A percentile compares a stretch with the other conserved stretches of the same genome.
Conservation (phyloP, 2,888 invertebrate genomes). For the Slavum lentiscoides region DNA sequence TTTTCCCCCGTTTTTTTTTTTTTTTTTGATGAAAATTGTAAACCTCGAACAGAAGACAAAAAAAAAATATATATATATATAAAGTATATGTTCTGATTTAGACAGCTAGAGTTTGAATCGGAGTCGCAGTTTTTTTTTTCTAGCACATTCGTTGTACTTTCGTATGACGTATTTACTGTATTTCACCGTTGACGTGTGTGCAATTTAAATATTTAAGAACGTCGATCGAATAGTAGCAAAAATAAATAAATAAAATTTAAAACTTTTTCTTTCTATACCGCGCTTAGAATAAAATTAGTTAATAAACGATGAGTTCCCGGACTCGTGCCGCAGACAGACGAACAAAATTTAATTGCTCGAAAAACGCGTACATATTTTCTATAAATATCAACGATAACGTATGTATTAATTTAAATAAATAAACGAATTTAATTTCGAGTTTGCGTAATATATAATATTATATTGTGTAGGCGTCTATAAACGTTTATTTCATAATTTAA, state of each 20-base stretch:
- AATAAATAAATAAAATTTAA: not conserved
- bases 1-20: not conserved
- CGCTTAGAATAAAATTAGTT: not conserved
- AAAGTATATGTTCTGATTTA: conserved; percentile 28
- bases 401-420: not conserved
- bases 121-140: not conserved
- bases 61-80: not conserved
- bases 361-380: too few species aligned
- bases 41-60: not conserved
- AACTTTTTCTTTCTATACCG: not conserved
- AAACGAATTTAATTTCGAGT: not conserved
- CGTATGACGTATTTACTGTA: not conserved
- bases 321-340: not conserved
- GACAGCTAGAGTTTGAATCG: conserved; percentile 5
- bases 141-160: not conserved
- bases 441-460: not conserved
- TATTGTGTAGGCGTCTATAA: not conserved
- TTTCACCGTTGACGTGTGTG: conserved; percentile 24
- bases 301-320: not conserved
- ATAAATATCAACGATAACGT: not conserved
- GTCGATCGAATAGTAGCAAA: not conserved
- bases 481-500: not conserved
- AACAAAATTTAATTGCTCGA: too few species aligned
- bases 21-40: not conserved
- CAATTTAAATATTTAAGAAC: conserved; percentile 26